Percentiles rank a stretch among this genome's conserved stretches.
Conservation (phyloP, 30 jellyfish, hydroid and myxozoan genomes). For the Aurelia coerulea region DNA sequence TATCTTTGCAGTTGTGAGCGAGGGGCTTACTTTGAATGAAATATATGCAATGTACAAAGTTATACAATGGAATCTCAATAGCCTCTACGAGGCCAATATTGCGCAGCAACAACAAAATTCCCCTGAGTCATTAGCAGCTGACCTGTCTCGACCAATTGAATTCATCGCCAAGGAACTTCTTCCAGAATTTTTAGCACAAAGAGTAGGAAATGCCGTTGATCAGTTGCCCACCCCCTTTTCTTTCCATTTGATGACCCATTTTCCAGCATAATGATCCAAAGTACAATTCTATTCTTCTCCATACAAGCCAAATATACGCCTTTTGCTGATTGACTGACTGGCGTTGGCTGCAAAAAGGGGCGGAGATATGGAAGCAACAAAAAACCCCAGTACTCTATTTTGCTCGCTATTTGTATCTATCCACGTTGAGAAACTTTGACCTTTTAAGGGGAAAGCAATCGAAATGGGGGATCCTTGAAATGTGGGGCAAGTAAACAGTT, state of each 20-base stretch:
- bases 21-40: not conserved
- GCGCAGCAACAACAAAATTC: conserved; percentile 58
- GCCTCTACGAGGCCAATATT: conserved; percentile 16
- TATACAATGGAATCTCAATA: too few species aligned
- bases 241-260: conserved; percentile 2
- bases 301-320: too few species aligned
- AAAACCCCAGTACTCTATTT: too few species aligned
- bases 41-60: not conserved
- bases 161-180: conserved; percentile 56
- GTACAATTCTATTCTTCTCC: conserved; percentile 29
- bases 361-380: not conserved
- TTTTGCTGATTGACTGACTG: too few species aligned
- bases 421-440: too few species aligned
- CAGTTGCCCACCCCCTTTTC: conserved; percentile 77
- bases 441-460: too few species aligned
- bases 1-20: not conserved
- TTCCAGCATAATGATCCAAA: conserved; percentile 24
- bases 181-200: conserved; percentile 36
- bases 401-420: too few species aligned
- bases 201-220: conserved; percentile 58
- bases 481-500: too few species aligned
- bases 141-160: conserved; percentile 18
- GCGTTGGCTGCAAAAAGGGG: not conserved
- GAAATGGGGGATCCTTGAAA: too few species aligned
- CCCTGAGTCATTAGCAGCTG: conserved; percentile 65